A percentile compares a stretch with the other conserved stretches of the same genome.
Conservation (phyloP, 2,888 invertebrate species). For the Megastigmus dorsalis region DNA sequence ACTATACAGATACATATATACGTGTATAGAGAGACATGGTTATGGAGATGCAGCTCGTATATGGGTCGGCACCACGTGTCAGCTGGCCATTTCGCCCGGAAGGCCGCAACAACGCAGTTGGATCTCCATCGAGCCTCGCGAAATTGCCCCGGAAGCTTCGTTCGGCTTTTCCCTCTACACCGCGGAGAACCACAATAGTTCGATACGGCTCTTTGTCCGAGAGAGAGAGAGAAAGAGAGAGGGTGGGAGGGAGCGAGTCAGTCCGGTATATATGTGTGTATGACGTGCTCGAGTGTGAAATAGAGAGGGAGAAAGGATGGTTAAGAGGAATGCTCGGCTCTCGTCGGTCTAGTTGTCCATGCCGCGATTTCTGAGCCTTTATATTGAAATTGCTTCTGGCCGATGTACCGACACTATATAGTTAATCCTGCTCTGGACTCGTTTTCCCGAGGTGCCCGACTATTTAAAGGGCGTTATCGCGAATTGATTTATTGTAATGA, state of each 20-base stretch:
- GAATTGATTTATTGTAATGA: no score
- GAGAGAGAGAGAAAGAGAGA: conserved; percentile 12
- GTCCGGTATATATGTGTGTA: no score
- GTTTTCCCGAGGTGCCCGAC: no score
- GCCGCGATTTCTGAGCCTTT: background rate
- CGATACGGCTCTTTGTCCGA: conserved; percentile 6
- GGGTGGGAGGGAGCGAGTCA: background rate
- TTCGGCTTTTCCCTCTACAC: conserved; percentile 33
- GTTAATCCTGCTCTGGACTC: no score
- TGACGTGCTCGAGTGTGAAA: no score
- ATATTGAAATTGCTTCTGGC: conserved; percentile 12
- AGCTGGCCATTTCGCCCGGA: no score
- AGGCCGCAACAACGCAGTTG: background rate
- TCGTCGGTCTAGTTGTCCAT: background rate
- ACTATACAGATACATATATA: no score
- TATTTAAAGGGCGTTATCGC: no score
- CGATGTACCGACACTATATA: no score
- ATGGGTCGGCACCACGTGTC: no score
- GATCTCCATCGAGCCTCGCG: conserved; percentile 19
- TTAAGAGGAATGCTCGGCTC: conserved; percentile 15
- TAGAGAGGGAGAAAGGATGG: background rate
- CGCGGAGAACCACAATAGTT: conserved; percentile 48
- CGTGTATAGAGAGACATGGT: no score
- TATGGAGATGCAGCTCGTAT: no score
- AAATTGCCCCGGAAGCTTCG: conserved; percentile 32